phyloP scores from a whole-genome alignment of 2,797 vertebrate genomes.

The Peromyscus melanophrys region DNA sequence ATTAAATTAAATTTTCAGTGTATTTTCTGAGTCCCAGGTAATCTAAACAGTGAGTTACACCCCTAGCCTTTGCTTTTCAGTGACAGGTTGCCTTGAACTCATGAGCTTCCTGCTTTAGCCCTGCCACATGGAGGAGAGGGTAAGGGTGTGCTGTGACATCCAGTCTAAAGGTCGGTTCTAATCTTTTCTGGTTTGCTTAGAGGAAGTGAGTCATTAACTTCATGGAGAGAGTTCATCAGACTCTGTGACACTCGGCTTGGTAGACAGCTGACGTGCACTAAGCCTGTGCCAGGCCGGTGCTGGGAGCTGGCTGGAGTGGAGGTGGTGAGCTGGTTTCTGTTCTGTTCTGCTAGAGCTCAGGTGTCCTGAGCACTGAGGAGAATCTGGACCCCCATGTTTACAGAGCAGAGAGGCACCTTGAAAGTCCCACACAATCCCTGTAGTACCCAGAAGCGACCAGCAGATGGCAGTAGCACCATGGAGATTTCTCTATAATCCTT shows the following conservation, averaged over 20 bases:
- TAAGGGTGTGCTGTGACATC: no score
- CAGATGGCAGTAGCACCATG: conserved; percentile 35
- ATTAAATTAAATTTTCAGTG: not conserved
- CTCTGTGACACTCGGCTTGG: no score
- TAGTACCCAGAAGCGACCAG: conserved; percentile 17
- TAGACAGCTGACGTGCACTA: not conserved
- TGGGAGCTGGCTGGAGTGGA: not conserved
- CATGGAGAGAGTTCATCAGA: not conserved
- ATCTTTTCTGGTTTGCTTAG: not conserved
- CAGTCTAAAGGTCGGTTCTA: not conserved
- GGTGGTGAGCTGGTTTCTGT: not conserved
- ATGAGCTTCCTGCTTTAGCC: not conserved
- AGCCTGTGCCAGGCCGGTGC: no score
- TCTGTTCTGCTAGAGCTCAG: not conserved
- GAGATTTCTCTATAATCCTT: not conserved
- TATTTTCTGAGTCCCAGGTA: not conserved
- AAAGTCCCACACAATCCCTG: not conserved
- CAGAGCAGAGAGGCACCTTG: not conserved
- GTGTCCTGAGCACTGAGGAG: no score
- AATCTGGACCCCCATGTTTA: not conserved
- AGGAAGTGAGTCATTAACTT: no score
- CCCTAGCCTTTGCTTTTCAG: not conserved
- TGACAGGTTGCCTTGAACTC: not conserved
- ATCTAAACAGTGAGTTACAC: not conserved
- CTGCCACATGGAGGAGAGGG: no score